These are phyloP conservation scores for Lampropteryx suffumata DNA, from an alignment of 2,888 invertebrate genomes.

Conservation along the genomic window DNA sequence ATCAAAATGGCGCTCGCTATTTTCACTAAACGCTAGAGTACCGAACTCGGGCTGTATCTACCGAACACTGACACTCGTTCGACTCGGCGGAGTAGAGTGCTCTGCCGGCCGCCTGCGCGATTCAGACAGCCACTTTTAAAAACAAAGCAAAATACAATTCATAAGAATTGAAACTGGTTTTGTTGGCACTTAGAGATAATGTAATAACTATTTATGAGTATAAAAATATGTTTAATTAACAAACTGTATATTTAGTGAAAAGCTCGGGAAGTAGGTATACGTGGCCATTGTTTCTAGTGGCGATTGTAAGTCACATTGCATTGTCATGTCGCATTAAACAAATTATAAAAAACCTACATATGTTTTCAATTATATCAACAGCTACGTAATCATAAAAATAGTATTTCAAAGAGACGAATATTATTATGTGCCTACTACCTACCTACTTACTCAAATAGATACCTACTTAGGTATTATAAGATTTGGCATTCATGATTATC, in stretches of 20 bases:
- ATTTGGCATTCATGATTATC: too few species aligned
- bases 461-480: too few species aligned
- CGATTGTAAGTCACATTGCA: too few species aligned
- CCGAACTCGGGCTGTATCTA: constrained; percentile 6
- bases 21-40: neutral
- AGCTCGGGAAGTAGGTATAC: neutral
- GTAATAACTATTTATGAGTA: constrained; percentile 9
- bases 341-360: too few species aligned
- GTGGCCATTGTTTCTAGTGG: neutral
- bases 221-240: constrained; percentile 10
- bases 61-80: constrained; percentile 15
- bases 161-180: constrained; percentile 22
- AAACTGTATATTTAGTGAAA: constrained; percentile 2
- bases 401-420: too few species aligned
- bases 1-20: constrained; percentile 15
- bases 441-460: too few species aligned
- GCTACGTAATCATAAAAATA: too few species aligned
- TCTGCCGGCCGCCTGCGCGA: constrained; percentile 1
- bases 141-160: constrained; percentile 15
- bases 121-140: constrained; percentile 7
- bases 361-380: too few species aligned
- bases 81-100: too few species aligned
- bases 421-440: too few species aligned
- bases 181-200: constrained; percentile 17
- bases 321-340: too few species aligned